These are phyloP conservation scores for Dipodomys merriami DNA, from an alignment of 2,113 vertebrate genomes.

Conservation along the genomic window DNA sequence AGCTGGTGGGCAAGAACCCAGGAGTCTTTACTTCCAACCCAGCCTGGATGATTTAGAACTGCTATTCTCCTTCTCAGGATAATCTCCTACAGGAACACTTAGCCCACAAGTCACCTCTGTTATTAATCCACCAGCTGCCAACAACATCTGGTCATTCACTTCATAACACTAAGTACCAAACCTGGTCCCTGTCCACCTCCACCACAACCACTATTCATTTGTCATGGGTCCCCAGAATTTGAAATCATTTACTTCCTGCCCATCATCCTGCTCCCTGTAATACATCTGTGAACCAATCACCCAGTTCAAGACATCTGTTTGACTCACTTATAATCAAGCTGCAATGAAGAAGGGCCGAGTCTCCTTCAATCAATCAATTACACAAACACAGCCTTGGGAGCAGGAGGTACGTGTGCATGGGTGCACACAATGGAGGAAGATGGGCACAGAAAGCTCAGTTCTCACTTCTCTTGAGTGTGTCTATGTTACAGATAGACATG, in stretches of 20 bases:
- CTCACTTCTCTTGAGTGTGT: constrained; percentile 59
- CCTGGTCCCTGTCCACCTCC: not conserved
- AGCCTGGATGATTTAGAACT: not conserved
- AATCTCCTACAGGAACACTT: constrained; percentile 47
- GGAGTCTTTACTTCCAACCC: constrained; percentile 15
- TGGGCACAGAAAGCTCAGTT: constrained; percentile 15
- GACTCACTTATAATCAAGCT: constrained; percentile 79
- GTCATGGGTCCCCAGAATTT: constrained; percentile 64
- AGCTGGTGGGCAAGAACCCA: constrained; percentile 24
- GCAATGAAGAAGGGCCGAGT: constrained; percentile 78
- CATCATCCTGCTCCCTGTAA: constrained; percentile 49
- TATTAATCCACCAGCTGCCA: constrained; percentile 55
- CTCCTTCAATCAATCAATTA: constrained; percentile 83
- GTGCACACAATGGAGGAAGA: not conserved
- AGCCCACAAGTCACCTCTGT: constrained; percentile 46
- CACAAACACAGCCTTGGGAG: constrained; percentile 64
- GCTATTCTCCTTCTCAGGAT: not conserved
- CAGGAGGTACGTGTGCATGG: not conserved
- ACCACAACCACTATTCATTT: constrained; percentile 71
- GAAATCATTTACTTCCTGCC: constrained; percentile 77
- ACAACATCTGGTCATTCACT: constrained; percentile 54
- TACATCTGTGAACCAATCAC: constrained; percentile 73
- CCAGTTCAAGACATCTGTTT: constrained; percentile 84
- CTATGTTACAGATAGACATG: constrained; percentile 48
- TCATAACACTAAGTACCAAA: constrained; percentile 64